phyloP scores from a whole-genome alignment of 2,113 vertebrate species.

The Gobiocypris rarus region DNA sequence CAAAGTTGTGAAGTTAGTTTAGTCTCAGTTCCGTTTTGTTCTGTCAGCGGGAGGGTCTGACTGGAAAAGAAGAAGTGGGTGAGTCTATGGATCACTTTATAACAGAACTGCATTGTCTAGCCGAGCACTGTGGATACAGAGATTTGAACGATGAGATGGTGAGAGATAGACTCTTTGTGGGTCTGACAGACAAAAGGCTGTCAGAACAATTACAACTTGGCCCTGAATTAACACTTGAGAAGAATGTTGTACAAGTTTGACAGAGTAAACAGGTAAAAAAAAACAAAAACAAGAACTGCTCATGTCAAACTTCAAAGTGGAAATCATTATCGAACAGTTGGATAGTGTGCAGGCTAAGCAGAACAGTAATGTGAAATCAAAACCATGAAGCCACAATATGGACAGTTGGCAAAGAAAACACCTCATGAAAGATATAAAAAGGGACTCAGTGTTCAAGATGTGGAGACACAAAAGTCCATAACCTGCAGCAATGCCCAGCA shows the following conservation, averaged over 20 bases:
- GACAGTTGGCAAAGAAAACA: neutral
- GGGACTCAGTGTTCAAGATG: too few species aligned
- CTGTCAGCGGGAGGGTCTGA: too few species aligned
- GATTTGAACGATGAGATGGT: neutral
- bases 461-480: too few species aligned
- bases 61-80: neutral
- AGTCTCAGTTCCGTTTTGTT: too few species aligned
- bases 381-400: neutral
- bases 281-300: neutral
- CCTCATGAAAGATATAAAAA: too few species aligned
- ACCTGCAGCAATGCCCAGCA: too few species aligned
- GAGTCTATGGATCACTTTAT: conserved; percentile 35
- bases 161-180: neutral
- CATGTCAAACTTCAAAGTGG: neutral
- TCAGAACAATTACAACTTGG: too few species aligned
- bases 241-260: neutral
- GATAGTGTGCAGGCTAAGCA: too few species aligned
- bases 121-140: neutral
- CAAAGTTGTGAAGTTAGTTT: too few species aligned
- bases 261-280: neutral
- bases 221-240: neutral
- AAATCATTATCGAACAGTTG: too few species aligned
- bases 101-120: neutral
- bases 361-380: too few species aligned
- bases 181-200: neutral